These are phyloP conservation scores for Cottus gobio DNA, from an alignment of 2,113 vertebrate genomes.

Conservation along the genomic window DNA sequence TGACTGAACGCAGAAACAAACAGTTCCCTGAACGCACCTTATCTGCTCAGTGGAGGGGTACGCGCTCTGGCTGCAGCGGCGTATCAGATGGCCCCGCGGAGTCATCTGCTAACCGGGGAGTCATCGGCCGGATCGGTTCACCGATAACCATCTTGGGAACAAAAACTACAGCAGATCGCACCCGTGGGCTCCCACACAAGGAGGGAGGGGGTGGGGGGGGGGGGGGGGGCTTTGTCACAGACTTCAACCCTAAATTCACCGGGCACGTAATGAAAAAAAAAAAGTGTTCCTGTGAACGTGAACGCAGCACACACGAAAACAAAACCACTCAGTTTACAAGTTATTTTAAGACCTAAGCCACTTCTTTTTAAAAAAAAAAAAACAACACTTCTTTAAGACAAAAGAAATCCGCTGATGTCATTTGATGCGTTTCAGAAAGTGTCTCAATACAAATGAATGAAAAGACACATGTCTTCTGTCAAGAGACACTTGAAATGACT, in stretches of 20 bases:
- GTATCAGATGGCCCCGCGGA: slow-evolving; percentile 65
- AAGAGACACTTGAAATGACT: slow-evolving; percentile 30
- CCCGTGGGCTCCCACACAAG: slow-evolving; percentile 45
- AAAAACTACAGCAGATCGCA: slow-evolving; percentile 66
- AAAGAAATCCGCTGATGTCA: background rate
- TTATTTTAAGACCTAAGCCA: slow-evolving; percentile 40
- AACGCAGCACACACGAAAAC: background rate
- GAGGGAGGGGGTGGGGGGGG: background rate
- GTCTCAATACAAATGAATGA: slow-evolving; percentile 42
- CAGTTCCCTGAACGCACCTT: slow-evolving; percentile 78
- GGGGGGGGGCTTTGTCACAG: slow-evolving; percentile 64
- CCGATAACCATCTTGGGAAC: slow-evolving; percentile 82
- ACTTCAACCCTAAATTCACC: slow-evolving; percentile 25
- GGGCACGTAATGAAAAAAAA: background rate
- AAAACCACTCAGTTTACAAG: background rate
- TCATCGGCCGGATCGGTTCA: slow-evolving; percentile 71
- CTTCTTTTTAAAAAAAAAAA: slow-evolving; percentile 24
- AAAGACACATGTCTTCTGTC: slow-evolving; percentile 44
- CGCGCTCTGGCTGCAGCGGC: slow-evolving; percentile 53
- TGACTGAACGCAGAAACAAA: slow-evolving; percentile 82
- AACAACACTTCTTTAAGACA: background rate
- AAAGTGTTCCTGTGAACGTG: background rate
- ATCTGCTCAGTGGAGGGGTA: slow-evolving; percentile 77
- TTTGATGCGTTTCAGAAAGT: slow-evolving; percentile 49
- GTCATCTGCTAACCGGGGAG: slow-evolving; percentile 68